Evolutionary conservation across 2,888 invertebrate species (phyloP).

Genomic region (Chydorus sphaericus): DNA sequence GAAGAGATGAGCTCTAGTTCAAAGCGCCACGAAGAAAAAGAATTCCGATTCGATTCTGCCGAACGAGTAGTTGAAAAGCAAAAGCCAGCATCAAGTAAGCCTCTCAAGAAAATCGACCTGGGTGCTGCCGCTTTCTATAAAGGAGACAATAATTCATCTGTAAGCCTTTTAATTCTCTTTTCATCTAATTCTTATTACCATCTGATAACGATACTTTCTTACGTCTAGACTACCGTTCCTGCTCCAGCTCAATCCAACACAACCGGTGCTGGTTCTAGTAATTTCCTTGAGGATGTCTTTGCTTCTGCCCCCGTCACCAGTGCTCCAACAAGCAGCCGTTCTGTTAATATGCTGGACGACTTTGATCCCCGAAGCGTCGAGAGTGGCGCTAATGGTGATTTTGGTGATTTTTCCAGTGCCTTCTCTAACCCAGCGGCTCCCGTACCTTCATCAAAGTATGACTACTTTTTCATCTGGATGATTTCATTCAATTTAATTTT

Average conservation of each 20-base stretch:
- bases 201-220: neutral
- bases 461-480: no score
- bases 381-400: constrained; percentile 40
- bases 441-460: neutral
- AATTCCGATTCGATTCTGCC: constrained; percentile 1
- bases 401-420: constrained; percentile 66
- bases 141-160: constrained; percentile 26
- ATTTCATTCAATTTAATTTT: no score
- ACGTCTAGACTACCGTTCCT: neutral
- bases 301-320: neutral
- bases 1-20: neutral
- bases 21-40: constrained; percentile 10
- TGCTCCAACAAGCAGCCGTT: neutral
- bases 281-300: constrained; percentile 5
- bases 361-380: constrained; percentile 29
- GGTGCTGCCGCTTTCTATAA: constrained; percentile 56
- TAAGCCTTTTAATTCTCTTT: neutral
- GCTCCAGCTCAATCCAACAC: neutral
- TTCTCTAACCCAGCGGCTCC: constrained; percentile 33
- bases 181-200: neutral
- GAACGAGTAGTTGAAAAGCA: neutral
- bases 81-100: constrained; percentile 16
- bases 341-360: constrained; percentile 23
- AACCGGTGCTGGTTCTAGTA: neutral
- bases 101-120: constrained; percentile 42